Evolutionary conservation across 1,140 invertebrate species (phyloP), one percentile per base, ranked within the genome.

Genomic region (Papilio aristodemus): DNA sequence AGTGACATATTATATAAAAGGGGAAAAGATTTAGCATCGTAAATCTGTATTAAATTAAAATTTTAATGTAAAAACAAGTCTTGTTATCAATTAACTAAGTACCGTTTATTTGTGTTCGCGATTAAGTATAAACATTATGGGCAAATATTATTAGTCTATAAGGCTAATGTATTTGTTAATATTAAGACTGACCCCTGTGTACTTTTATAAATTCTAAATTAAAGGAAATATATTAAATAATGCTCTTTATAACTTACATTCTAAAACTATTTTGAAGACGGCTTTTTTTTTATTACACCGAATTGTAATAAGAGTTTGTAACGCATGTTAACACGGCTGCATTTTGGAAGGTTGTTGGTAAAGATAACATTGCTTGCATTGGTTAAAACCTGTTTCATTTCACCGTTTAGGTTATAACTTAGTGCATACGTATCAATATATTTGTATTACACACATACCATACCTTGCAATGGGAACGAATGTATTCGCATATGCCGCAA

Each of bases 321-420:
- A 32, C 27, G 27, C 19, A 43, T 43, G 14, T 60, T 60, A 60
- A 39, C 32, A 38, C 10, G 19, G 9, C 46, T 4, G 46, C 17
- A 10, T 54, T 41, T 64, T 64, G 37, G 60, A 11, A 57, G 19
- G 22, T 57, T 22, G 13, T 64, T 13, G 37, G 60, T 41, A 22
- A 54, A 54, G 60, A 64, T 64, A 64, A 66, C 13, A 41, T 66
- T 66, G 25, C n/a, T 46, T 46, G 63, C 37, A 38, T 22, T 22
- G 25, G 63, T 37, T 41, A 46, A 66, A 66, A 66, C 63, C 63
- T 66, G 63, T 66, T 66, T 63, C 7, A 62, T 39, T 66, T 66
- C 41, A 50, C 17, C 63, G 22, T 66, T 46, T 32, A 66, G 63
- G 63, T 32, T 66, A 43, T 64, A 66, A 25, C 63, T 66, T 32